Evolutionary conservation across 1,140 invertebrate genomes (phyloP), one percentile per base, ranked within the genome.

Genomic region (Ylistrum balloti): DNA sequence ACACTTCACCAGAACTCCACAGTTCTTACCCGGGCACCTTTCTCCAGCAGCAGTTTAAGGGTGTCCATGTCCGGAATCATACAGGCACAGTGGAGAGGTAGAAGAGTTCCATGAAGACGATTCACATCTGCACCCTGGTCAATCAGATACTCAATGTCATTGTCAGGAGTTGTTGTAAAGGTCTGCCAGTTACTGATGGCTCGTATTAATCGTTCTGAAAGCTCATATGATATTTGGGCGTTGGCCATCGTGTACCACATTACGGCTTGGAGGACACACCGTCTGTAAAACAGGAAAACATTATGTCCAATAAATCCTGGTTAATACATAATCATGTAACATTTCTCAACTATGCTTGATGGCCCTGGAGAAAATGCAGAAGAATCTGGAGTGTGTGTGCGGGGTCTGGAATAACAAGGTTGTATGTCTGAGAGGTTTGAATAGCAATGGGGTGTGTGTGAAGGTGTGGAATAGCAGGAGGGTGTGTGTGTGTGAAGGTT

Each of bases 211-310:
- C 95, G 91, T 33, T 96, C 95, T 7, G 96, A 96, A 56, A 96
- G 91, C 22, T 95, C 91, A 89, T 96, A 95, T 32, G 92, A 93
- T 74, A 92, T 91, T 89, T 96, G 96, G 87, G 93, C 93, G 56
- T 94, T 95, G 56, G 95, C 95, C 95, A 96, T 95, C n/a, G 95
- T 92, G 91, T 95, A 96, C 95, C 95, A 96, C 96, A 96, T 96
- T 91, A 48, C 91, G 88, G 33, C 35, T n/a, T 38, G 45, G n/a
- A n/a, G n/a, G 87, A 56, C 33, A 15, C n/a, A 45, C 10, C 41
- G 10, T 45, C 41, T 45, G 41, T 15, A 56, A 87, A 33, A 88
- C 32, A 33, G 20, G 33, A 87, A 90, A 86, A 74, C 35, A 38
- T 38, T 7, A 38, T 13, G 35, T 13, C 5, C 35, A 38, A 13